Evolutionary conservation across 2,797 vertebrate genomes (phyloP).

Genomic region (Acrossocheilus wenchowensis): DNA sequence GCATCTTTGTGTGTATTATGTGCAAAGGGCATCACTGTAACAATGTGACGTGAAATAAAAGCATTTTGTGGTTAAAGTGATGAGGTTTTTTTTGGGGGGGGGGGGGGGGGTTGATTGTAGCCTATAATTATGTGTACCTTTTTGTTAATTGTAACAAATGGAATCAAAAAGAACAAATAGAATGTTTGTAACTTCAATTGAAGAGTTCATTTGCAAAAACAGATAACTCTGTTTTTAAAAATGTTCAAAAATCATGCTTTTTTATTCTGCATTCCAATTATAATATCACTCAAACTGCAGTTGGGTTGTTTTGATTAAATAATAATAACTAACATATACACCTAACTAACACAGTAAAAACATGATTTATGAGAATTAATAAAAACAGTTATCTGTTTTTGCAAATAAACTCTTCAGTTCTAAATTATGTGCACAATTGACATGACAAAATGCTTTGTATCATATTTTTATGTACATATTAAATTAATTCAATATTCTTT

Average conservation of each 20-base stretch:
- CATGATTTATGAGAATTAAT: not conserved
- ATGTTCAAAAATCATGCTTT: not conserved
- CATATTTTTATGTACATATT: not conserved
- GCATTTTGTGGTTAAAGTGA: no score
- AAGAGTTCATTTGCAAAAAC: no score
- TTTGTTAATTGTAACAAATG: not conserved
- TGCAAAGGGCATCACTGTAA: not conserved
- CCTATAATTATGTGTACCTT: not conserved
- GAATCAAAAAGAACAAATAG: not conserved
- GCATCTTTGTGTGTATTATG: not conserved
- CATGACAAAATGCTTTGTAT: not conserved
- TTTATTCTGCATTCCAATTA: not conserved
- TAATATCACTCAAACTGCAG: not conserved
- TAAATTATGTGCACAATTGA: not conserved
- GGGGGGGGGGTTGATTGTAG: not conserved
- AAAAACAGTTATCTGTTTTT: not conserved
- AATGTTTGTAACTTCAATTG: not conserved
- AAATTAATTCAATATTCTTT: not conserved
- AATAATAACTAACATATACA: not conserved
- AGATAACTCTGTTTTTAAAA: not conserved
- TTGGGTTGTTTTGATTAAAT: not conserved
- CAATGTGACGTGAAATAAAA: not conserved
- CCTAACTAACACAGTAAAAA: not conserved
- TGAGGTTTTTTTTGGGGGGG: no score
- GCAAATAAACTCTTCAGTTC: not conserved